Base-by-base conservation (phyloP, 2,113 vertebrate genomes). In the Sylvilagus bachmani region DNA sequence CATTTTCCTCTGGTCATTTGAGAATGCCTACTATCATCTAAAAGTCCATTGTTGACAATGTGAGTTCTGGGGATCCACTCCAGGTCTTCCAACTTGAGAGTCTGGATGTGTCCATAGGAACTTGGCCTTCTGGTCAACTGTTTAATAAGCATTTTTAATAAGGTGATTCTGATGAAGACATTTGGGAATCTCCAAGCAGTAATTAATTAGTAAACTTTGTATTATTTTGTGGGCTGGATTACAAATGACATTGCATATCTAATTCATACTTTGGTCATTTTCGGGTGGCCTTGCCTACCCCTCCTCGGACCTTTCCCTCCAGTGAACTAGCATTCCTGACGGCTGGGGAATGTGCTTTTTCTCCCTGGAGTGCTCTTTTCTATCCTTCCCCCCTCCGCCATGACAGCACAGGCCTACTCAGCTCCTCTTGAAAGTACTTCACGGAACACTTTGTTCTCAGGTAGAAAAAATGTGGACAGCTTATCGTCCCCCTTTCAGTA, bases 401-500 rank as follows among this genome's bases (percentile, higher is more conserved):
- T 33, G 29, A 75, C 62, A 61, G 24, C n/a, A 2, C 27, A 78
- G 8, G n/a, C 55, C 53, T 24, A 38, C 29, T 33, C 27, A 36
- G 19, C 81, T 94, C 44, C 27, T 83, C 53, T 84, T 22, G 5
- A 70, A 16, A 49, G 49, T 87, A 82, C 36, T 79, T 96, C 79
- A 70, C 73, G 80, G 69, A 86, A 91, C 79, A 86, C 69, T 93
- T 88, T 77, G 73, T 95, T 96, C 83, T 92, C 70, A 89, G 89
- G 82, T 79, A 90, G 85, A 85, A 93, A 92, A 82, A 85, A 58
- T 58, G 79, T 84, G 53, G 53, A 66, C 51, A 51, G 82, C 36
- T 90, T 93, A 84, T 83, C 85, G 93, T n/a, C 64, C 75, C 64
- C 74, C 70, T 53, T 77, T 95, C 78, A 92, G 85, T 93, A 92